These are phyloP conservation scores for Agrochola lychnidis DNA, from an alignment of 2,888 invertebrate genomes.

Conservation along the genomic window DNA sequence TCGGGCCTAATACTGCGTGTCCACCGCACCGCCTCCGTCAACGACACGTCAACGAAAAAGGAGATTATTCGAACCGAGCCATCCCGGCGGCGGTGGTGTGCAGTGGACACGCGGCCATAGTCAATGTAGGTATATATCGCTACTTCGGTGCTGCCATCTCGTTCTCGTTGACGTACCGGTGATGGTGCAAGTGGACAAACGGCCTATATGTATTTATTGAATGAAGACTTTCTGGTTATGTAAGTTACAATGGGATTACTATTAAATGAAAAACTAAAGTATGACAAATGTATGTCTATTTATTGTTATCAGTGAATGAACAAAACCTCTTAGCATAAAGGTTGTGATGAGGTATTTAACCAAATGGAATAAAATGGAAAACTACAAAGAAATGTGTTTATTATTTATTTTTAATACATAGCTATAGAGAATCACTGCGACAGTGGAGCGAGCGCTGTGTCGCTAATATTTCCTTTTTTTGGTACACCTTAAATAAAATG, in stretches of 20 bases:
- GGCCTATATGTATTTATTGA: no score
- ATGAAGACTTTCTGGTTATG: background rate
- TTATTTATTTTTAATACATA: conserved; percentile 88
- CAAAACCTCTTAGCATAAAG: conserved; percentile 44
- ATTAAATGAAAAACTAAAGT: conserved; percentile 43
- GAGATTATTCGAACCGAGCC: no score
- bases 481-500: conserved; percentile 82
- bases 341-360: conserved; percentile 32
- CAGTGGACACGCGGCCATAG: no score
- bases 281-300: conserved; percentile 55
- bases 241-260: conserved; percentile 4
- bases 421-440: conserved; percentile 86
- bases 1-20: background rate
- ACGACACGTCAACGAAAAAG: background rate
- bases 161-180: no score
- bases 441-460: conserved; percentile 73
- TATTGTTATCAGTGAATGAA: conserved; percentile 47
- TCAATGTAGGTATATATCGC: no score
- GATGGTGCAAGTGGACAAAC: no score
- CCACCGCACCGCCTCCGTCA: no score
- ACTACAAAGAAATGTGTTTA: conserved; percentile 73
- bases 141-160: no score
- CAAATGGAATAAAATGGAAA: conserved; percentile 57
- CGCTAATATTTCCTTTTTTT: conserved; percentile 78
- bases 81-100: no score